Conservation (phyloP, 2,113 vertebrate genomes). For the Rafetus swinhoei region DNA sequence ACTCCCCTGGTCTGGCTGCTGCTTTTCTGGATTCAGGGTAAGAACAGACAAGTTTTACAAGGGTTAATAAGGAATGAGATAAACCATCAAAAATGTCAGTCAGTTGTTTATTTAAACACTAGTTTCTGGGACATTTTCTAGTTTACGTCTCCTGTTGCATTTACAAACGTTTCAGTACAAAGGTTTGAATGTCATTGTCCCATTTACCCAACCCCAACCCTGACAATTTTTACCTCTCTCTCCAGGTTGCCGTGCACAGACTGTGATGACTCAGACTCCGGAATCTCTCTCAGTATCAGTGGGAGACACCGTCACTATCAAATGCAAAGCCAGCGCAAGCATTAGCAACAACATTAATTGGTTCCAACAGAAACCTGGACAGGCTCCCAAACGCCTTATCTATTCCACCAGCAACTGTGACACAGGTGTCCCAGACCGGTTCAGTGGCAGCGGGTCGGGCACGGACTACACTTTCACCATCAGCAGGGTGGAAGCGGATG, state of each 20-base stretch:
- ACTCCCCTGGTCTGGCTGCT: not conserved
- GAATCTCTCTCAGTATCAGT: not conserved
- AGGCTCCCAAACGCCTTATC: not conserved
- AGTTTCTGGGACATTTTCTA: not conserved
- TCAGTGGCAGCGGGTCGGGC: not conserved
- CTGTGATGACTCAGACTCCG: slow-evolving; percentile 70
- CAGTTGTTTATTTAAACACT: not conserved
- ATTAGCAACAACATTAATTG: not conserved
- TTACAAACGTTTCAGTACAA: not conserved
- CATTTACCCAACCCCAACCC: not conserved
- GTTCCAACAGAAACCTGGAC: slow-evolving; percentile 38
- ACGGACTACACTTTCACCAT: not conserved
- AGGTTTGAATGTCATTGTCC: not conserved
- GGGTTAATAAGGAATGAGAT: not conserved
- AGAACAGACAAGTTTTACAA: not conserved
- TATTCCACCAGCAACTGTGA: not conserved
- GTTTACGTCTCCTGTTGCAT: not conserved
- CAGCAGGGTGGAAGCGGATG: not conserved
- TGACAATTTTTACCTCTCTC: too few species aligned
- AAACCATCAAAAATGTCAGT: not conserved
- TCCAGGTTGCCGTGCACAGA: not conserved
- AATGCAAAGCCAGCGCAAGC: slow-evolving; percentile 33
- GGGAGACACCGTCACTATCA: slow-evolving; percentile 34
- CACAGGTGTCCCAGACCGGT: not conserved
- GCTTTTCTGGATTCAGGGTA: not conserved